phyloP scores from a whole-genome alignment of 2,888 invertebrate species.

The Tenthredo distinguenda region DNA sequence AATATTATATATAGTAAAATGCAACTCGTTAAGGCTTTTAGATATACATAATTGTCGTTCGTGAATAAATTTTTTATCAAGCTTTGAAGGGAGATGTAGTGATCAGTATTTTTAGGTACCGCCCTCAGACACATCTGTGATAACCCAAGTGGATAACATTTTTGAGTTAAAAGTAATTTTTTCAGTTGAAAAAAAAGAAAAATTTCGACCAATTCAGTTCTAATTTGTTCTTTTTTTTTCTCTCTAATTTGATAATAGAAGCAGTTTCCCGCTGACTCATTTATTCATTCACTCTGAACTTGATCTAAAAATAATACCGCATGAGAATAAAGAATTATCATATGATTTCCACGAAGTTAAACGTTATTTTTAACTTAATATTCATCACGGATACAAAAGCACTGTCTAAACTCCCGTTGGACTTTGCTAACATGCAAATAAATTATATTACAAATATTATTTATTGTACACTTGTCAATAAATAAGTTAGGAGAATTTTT shows the following conservation, averaged over 20 bases:
- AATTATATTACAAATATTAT: slow-evolving; percentile 52
- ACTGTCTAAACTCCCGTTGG: slow-evolving; percentile 73
- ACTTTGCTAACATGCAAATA: slow-evolving; percentile 63
- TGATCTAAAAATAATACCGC: neutral
- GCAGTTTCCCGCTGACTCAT: neutral
- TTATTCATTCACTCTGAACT: neutral
- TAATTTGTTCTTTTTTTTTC: neutral
- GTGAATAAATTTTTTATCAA: neutral
- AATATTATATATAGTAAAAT: slow-evolving; percentile 20
- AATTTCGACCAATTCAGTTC: neutral
- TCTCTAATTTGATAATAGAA: neutral
- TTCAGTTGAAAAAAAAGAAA: neutral
- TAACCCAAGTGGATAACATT: neutral
- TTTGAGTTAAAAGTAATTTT: neutral
- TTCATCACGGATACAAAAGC: slow-evolving; percentile 48
- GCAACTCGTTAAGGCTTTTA: slow-evolving; percentile 44
- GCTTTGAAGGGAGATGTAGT: slow-evolving; percentile 31
- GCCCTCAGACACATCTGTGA: slow-evolving; percentile 11
- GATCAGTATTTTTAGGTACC: slow-evolving; percentile 14
- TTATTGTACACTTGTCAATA: slow-evolving; percentile 52
- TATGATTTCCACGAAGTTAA: neutral
- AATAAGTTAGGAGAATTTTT: slow-evolving; percentile 31
- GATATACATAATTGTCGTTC: slow-evolving; percentile 41
- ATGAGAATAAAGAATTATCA: neutral
- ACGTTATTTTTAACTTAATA: neutral